phyloP scores from a whole-genome alignment of 2,888 invertebrate genomes.

The Physocephala rufipes region DNA sequence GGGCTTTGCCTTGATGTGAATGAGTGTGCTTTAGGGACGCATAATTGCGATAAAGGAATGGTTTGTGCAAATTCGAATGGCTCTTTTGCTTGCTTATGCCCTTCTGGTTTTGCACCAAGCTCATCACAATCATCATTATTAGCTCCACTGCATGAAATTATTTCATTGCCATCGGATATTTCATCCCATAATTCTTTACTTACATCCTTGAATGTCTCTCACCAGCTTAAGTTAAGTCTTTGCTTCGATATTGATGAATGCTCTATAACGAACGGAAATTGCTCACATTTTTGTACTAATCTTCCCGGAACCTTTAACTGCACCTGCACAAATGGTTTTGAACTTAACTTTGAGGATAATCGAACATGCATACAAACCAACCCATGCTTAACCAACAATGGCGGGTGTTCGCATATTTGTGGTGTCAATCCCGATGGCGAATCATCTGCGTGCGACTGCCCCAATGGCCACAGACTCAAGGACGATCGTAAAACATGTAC shows the following conservation, averaged over 20 bases:
- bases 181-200: constrained; percentile 35
- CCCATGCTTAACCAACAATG: constrained; percentile 67
- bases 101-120: constrained; percentile 65
- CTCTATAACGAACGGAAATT: constrained; percentile 58
- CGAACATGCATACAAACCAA: constrained; percentile 65
- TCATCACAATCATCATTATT: constrained; percentile 39
- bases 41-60: constrained; percentile 55
- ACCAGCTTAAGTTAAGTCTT: constrained; percentile 18
- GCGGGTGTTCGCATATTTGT: constrained; percentile 67
- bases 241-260: constrained; percentile 69
- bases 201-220: constrained; percentile 35
- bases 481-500: constrained; percentile 61
- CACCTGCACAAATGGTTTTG: constrained; percentile 55
- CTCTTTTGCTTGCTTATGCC: constrained; percentile 66
- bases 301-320: constrained; percentile 57
- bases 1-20: constrained; percentile 65
- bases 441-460: constrained; percentile 70
- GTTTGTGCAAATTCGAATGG: constrained; percentile 64
- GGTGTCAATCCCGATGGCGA: constrained; percentile 55
- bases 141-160: constrained; percentile 35
- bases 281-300: constrained; percentile 67
- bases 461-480: constrained; percentile 68
- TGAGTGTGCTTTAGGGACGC: constrained; percentile 66
- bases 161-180: constrained; percentile 40
- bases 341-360: constrained; percentile 51